A percentile compares a stretch with the other conserved stretches of the same genome.
Evolutionary conservation across 2,797 vertebrate genomes (phyloP).

Genomic region (Karalla daura): DNA sequence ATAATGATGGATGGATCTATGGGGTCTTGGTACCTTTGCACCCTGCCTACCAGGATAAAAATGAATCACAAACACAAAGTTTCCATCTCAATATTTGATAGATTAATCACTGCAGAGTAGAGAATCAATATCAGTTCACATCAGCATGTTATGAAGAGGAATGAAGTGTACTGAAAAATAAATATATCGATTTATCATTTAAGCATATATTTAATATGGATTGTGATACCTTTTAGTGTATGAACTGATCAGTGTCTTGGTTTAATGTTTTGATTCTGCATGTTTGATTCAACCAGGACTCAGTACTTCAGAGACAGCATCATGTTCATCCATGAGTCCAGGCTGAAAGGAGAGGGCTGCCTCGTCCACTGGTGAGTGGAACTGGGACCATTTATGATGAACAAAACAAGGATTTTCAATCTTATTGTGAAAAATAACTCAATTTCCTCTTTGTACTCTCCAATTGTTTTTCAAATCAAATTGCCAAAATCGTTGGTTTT

Average conservation of each 20-base stretch:
- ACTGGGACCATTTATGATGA: background rate
- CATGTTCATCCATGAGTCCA: conserved; percentile 91
- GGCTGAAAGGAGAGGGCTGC: conserved; percentile 89
- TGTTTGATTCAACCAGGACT: conserved; percentile 72
- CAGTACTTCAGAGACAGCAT: conserved; percentile 95
- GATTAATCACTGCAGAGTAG: background rate
- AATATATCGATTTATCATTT: background rate
- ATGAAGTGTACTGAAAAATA: background rate
- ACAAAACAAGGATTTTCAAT: background rate
- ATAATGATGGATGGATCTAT: no score
- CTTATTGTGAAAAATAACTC: background rate
- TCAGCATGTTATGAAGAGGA: no score
- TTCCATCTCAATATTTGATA: background rate
- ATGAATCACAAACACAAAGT: no score
- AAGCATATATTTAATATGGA: background rate
- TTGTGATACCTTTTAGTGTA: no score
- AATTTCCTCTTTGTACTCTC: background rate
- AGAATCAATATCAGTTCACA: background rate
- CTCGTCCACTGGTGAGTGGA: conserved; percentile 92
- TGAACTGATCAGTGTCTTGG: no score
- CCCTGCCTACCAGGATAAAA: no score
- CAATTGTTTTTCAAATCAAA: background rate
- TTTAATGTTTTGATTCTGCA: background rate
- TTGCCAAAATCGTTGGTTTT: no score
- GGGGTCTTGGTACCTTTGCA: no score